These are phyloP conservation scores for Theristicus caerulescens DNA, from an alignment of 2,113 vertebrate genomes.

Conservation along the genomic window DNA sequence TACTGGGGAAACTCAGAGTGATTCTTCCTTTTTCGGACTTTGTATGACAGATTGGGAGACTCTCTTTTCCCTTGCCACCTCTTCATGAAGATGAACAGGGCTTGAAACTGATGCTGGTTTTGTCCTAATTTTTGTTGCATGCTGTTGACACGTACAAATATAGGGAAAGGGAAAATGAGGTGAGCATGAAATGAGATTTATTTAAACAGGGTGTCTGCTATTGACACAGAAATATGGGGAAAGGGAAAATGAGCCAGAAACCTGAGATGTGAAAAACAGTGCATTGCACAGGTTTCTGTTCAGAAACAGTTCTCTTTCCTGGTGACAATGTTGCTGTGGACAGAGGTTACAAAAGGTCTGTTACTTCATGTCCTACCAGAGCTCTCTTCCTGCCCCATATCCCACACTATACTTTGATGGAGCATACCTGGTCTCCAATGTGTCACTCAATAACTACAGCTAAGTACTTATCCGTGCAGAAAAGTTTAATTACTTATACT, in stretches of 20 bases:
- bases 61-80: not conserved
- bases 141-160: not conserved
- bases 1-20: not conserved
- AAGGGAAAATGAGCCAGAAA: not conserved
- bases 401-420: not conserved
- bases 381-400: not conserved
- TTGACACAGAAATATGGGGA: not conserved
- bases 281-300: not conserved
- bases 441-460: not conserved
- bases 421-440: not conserved
- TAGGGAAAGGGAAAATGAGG: constrained; percentile 28
- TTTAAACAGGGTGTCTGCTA: not conserved
- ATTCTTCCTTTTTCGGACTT: not conserved
- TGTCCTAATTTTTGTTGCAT: constrained; percentile 24
- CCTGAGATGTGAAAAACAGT: not conserved
- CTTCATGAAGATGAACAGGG: not conserved
- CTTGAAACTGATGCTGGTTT: constrained; percentile 1
- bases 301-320: not conserved
- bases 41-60: not conserved
- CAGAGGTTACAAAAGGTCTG: not conserved
- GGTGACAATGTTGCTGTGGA: not conserved
- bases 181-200: not conserved
- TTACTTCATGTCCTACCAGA: not conserved
- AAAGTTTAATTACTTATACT: not conserved
- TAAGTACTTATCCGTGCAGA: not conserved